Conservation (phyloP, 64 coral and sea anemone genomes). For the Catalaphyllia jardinei region DNA sequence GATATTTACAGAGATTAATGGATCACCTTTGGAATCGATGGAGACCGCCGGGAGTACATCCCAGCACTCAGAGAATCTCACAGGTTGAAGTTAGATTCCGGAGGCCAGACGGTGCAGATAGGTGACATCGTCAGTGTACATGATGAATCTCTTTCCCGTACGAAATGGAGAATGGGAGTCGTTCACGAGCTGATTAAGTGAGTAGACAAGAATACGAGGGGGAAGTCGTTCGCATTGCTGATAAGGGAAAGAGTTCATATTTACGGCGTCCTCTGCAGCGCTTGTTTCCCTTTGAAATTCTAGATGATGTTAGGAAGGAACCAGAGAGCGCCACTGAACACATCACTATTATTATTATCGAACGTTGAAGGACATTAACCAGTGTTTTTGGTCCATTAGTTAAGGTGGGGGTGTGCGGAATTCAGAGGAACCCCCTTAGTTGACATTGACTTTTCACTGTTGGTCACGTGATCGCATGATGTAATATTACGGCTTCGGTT, state of each 20-base stretch:
- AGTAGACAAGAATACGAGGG: too few relatives aligned
- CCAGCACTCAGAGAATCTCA: not conserved
- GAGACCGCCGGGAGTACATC: not conserved
- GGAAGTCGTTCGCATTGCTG: not conserved
- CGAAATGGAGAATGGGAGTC: too few relatives aligned
- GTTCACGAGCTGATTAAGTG: too few relatives aligned
- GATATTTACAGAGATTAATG: not conserved
- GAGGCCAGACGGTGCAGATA: too few relatives aligned
- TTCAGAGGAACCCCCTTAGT: not conserved
- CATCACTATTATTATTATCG: not conserved
- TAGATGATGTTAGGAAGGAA: not conserved
- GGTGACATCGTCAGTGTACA: too few relatives aligned
- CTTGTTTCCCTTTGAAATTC: not conserved
- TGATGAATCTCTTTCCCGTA: too few relatives aligned
- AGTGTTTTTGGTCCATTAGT: not conserved
- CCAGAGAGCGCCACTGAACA: not conserved
- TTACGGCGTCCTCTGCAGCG: not conserved
- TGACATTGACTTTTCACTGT: not conserved
- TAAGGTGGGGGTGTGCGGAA: not conserved
- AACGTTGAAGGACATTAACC: not conserved
- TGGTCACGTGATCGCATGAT: not conserved
- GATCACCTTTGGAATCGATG: not conserved
- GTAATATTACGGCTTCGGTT: not conserved
- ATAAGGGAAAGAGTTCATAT: not conserved
- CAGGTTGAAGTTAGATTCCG: not conserved